phyloP scores from a whole-genome alignment of 2,888 invertebrate genomes.

The Diogma glabrata region DNA sequence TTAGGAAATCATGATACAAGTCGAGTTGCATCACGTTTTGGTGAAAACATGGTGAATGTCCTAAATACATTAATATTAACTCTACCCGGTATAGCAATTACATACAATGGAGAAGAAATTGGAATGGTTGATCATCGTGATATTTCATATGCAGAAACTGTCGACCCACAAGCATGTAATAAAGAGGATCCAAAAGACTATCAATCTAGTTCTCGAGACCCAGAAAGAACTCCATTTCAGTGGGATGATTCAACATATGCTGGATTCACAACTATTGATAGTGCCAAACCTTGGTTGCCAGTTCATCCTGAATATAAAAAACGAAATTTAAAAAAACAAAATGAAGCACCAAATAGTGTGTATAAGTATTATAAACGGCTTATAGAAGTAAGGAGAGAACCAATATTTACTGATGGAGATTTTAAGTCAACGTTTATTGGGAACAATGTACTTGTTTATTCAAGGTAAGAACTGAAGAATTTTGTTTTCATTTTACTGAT shows the following conservation, averaged over 20 bases:
- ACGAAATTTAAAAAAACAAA: conserved; percentile 45
- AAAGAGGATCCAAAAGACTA: conserved; percentile 11
- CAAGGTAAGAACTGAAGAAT: too few relatives aligned
- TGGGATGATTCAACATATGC: conserved; percentile 40
- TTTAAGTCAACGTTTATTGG: too few relatives aligned
- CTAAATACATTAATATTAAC: conserved; percentile 56
- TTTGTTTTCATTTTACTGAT: too few relatives aligned
- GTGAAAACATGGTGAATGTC: conserved; percentile 50
- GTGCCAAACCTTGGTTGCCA: conserved; percentile 29
- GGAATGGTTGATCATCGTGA: conserved; percentile 44
- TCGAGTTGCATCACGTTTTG: conserved; percentile 48
- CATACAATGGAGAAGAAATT: conserved; percentile 63
- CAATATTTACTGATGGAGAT: conserved; percentile 40
- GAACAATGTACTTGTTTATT: too few relatives aligned
- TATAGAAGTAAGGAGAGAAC: conserved; percentile 29
- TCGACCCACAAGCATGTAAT: conserved; percentile 13
- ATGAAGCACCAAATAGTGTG: conserved; percentile 35
- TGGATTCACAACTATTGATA: conserved; percentile 40
- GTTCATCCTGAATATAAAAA: conserved; percentile 43
- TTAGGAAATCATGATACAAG: conserved; percentile 42
- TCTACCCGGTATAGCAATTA: conserved; percentile 65
- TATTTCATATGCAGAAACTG: conserved; percentile 28
- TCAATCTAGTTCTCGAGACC: conserved; percentile 35
- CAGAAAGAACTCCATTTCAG: conserved; percentile 48
- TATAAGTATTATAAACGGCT: conserved; percentile 43